Evolutionary conservation across 2,113 vertebrate species (phyloP).

Genomic region (Anolis carolinensis): DNA sequence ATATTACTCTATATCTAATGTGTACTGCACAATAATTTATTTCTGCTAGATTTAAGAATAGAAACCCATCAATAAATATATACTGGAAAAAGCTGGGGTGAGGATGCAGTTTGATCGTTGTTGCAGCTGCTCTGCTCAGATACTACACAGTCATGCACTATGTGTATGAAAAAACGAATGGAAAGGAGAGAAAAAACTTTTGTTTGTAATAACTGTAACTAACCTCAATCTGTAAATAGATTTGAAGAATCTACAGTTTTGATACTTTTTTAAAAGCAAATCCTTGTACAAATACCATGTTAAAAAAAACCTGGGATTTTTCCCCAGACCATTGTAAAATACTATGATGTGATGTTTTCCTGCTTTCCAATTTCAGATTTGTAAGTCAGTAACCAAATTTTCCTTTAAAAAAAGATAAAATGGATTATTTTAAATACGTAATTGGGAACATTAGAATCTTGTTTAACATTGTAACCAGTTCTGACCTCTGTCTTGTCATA

Average conservation of each 20-base stretch:
- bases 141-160: conserved; percentile 67
- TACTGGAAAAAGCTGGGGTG: conserved; percentile 7
- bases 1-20: background rate
- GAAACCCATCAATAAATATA: conserved; percentile 33
- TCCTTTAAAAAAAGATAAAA: conserved; percentile 53
- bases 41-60: conserved; percentile 39
- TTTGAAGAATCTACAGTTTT: conserved; percentile 79
- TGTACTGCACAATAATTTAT: background rate
- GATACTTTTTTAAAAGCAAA: conserved; percentile 79
- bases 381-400: conserved; percentile 63
- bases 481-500: conserved; percentile 68
- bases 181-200: conserved; percentile 56
- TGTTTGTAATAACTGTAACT: conserved; percentile 72
- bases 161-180: conserved; percentile 67
- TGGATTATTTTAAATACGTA: conserved; percentile 64
- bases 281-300: conserved; percentile 66
- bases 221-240: conserved; percentile 77
- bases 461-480: conserved; percentile 63
- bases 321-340: conserved; percentile 58
- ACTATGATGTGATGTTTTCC: conserved; percentile 46
- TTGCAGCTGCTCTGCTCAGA: conserved; percentile 53
- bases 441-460: conserved; percentile 56
- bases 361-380: conserved; percentile 68
- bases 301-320: conserved; percentile 65
- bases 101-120: conserved; percentile 24